phyloP scores from a whole-genome alignment of 2,888 invertebrate genomes.

The Chironomus tentans region DNA sequence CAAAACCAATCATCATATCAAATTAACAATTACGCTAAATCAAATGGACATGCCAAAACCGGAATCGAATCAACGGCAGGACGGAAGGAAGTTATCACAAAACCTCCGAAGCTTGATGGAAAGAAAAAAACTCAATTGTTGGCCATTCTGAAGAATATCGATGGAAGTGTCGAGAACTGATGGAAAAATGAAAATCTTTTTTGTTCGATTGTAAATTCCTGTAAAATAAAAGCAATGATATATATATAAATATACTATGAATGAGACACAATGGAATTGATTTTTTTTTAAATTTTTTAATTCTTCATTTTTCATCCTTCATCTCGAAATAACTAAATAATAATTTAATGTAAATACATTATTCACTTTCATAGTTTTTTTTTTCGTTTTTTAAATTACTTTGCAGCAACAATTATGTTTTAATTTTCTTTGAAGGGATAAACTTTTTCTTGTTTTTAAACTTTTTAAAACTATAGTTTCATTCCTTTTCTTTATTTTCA shows the following conservation, averaged over 20 bases:
- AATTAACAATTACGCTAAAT: constrained; percentile 24
- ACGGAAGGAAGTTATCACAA: constrained; percentile 17
- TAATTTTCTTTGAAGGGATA: background rate
- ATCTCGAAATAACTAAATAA: constrained; percentile 26
- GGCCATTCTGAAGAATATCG: constrained; percentile 55
- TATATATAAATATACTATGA: background rate
- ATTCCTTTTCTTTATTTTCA: too few species aligned
- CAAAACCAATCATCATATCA: constrained; percentile 28
- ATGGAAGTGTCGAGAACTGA: constrained; percentile 36
- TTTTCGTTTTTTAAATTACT: background rate
- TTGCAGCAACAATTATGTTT: constrained; percentile 13
- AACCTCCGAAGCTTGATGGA: constrained; percentile 28
- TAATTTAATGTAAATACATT: background rate
- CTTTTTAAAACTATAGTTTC: background rate
- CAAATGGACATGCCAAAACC: background rate
- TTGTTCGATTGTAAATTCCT: background rate
- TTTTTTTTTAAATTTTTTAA: constrained; percentile 17
- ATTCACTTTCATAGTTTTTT: background rate
- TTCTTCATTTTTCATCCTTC: constrained; percentile 21
- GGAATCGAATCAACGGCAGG: background rate
- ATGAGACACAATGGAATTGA: background rate
- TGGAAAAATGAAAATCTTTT: background rate
- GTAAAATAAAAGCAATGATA: too few species aligned
- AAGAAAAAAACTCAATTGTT: constrained; percentile 50
- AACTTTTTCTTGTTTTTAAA: background rate